Evolutionary conservation across 1,140 invertebrate genomes (phyloP), one percentile per base, ranked within the genome.

Genomic region (Drosophila subpulchrella): DNA sequence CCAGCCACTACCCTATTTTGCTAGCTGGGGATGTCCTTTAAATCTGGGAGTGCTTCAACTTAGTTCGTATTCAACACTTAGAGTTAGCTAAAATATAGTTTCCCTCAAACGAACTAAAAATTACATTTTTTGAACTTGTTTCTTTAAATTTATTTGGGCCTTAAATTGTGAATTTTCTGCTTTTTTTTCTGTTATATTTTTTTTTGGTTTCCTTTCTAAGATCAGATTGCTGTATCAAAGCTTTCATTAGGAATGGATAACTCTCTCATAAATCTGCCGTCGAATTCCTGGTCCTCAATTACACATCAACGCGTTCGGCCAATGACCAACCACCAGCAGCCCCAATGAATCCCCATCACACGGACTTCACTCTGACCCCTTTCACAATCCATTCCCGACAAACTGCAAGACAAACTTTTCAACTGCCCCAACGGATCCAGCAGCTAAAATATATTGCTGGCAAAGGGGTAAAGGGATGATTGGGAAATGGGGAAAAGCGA

Each of bases 371-470:
- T 55, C 39, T 71, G 65, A 70, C 65, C 51, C 41, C 51, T 32
- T 34, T 58, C 6, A 20, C 51, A 72, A 59, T 70, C 74, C 55
- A 51, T 68, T 76, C 34, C 38, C 44, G 51, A 53, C 75, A 62
- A 77, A 70, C 65, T 70, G 44, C 57, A 62, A 57, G 75, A 70
- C 74, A 77, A 77, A 77, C 74, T 77, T 77, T 70, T 54, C 51
- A 70, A 70, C 74, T 57, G 36, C 41, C 61, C 72, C 74, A 50
- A 44, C 10, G 54, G 61, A 55, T 58, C 54, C 60, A 48, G 62
- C 61, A 65, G 51, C 36, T 41, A 24, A 55, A 76, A 76, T 75
- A 66, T 60, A 60, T 76, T 42, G 34, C 39, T 15, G 41, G 47
- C 10, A 39, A 36, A 38, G 20, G 41, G 60, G 48, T 44, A 39